phyloP scores from a whole-genome alignment of 2,888 invertebrate genomes.

The Frankliniella fusca region DNA sequence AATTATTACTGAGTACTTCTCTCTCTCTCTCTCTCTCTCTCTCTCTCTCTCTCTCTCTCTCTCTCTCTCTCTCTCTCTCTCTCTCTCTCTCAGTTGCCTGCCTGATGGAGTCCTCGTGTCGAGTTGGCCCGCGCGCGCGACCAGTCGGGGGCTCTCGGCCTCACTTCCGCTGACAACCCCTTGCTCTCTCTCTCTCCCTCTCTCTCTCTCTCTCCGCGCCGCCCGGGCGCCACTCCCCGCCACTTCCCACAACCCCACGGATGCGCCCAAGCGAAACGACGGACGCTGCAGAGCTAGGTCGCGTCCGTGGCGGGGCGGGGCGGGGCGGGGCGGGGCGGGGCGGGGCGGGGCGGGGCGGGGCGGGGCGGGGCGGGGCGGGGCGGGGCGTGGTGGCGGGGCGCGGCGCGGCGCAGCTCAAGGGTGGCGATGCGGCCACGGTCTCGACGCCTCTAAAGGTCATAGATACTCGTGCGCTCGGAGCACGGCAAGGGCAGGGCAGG shows the following conservation, averaged over 20 bases:
- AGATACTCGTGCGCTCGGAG: neutral
- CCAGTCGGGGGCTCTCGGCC: conserved; percentile 10
- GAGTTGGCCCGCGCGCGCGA: neutral
- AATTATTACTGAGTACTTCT: no score
- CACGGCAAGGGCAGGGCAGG: neutral
- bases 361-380: neutral
- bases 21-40: no score
- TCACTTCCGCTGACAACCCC: conserved; percentile 18
- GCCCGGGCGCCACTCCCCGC: neutral
- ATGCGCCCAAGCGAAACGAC: neutral
- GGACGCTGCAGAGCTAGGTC: neutral
- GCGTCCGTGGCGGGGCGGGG: neutral
- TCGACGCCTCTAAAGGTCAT: neutral
- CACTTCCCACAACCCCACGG: neutral
- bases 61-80: no score
- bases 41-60: no score
- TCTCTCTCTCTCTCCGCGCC: neutral
- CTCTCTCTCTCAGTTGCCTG: neutral
- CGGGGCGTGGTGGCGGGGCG: neutral
- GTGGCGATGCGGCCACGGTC: no score
- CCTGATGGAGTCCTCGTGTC: conserved; percentile 15
- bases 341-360: neutral
- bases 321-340: neutral
- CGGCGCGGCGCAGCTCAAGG: neutral
- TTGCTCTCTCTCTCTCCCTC: neutral